phyloP scores from a whole-genome alignment of 1,140 invertebrate genomes.

The Druon quercuslanigerum region DNA sequence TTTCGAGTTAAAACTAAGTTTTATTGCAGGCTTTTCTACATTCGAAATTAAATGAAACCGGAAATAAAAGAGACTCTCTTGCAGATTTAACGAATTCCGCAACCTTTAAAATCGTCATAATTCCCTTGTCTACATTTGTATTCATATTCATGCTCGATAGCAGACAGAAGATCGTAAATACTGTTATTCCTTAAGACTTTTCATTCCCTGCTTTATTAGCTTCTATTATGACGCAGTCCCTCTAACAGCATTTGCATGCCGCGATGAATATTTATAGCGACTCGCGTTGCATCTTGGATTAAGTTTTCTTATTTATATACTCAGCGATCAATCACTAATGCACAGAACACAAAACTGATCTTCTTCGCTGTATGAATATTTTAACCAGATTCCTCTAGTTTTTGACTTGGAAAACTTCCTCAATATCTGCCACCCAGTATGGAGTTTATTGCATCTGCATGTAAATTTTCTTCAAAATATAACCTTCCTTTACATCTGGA shows the following conservation, averaged over 20 bases:
- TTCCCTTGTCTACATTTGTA: slow-evolving; percentile 23
- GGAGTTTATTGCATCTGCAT: slow-evolving; percentile 24
- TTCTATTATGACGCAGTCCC: slow-evolving; percentile 26
- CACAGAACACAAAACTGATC: slow-evolving; percentile 27
- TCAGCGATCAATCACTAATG: slow-evolving; percentile 28
- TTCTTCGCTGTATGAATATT: slow-evolving; percentile 27
- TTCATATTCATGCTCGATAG: slow-evolving; percentile 20
- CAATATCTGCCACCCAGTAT: slow-evolving; percentile 2
- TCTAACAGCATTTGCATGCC: slow-evolving; percentile 30
- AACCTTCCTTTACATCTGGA: neutral
- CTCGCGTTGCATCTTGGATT: slow-evolving; percentile 23
- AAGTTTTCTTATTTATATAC: slow-evolving; percentile 30
- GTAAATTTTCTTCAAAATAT: slow-evolving; percentile 23
- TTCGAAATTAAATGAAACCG: neutral
- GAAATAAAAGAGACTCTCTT: neutral
- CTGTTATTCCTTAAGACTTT: slow-evolving; percentile 26
- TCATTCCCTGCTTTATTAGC: slow-evolving; percentile 27
- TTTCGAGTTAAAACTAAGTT: neutral
- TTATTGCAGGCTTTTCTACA: neutral
- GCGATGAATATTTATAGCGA: slow-evolving; percentile 24
- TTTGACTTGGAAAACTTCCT: slow-evolving; percentile 27
- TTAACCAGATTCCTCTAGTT: slow-evolving; percentile 27
- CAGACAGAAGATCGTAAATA: slow-evolving; percentile 25
- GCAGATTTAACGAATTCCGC: neutral
- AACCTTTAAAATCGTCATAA: slow-evolving; percentile 22